Evolutionary conservation across 2,888 invertebrate genomes (phyloP).

Genomic region (Ochropacha duplaris): DNA sequence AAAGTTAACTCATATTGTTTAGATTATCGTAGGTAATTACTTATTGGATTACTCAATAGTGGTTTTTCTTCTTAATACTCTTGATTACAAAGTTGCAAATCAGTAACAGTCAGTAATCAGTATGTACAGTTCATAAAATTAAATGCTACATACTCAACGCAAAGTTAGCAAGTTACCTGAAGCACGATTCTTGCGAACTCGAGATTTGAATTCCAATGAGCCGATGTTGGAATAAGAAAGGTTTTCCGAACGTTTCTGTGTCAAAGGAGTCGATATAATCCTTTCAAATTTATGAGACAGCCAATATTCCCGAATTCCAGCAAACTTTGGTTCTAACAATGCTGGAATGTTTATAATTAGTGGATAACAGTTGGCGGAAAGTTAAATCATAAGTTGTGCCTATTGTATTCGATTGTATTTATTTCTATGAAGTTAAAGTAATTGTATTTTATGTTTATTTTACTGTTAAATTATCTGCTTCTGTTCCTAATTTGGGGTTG

Average conservation of each 20-base stretch:
- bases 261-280: neutral
- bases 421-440: neutral
- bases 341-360: neutral
- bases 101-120: too few relatives aligned
- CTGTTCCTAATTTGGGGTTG: too few relatives aligned
- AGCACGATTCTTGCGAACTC: constrained; percentile 23
- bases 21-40: too few relatives aligned
- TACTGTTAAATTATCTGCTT: neutral
- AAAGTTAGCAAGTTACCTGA: constrained; percentile 33
- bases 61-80: too few relatives aligned
- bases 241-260: neutral
- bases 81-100: too few relatives aligned
- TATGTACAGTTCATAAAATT: neutral
- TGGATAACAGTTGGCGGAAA: neutral
- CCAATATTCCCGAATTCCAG: neutral
- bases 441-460: neutral
- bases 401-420: neutral
- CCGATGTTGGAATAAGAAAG: constrained; percentile 11
- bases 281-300: neutral
- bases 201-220: constrained; percentile 36
- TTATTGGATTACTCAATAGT: too few relatives aligned
- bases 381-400: neutral
- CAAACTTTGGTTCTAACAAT: neutral
- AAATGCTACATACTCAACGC: constrained; percentile 12
- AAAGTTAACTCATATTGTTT: too few relatives aligned